Base-by-base conservation (phyloP, 2,797 vertebrate genomes). In the Tapera naevia region DNA sequence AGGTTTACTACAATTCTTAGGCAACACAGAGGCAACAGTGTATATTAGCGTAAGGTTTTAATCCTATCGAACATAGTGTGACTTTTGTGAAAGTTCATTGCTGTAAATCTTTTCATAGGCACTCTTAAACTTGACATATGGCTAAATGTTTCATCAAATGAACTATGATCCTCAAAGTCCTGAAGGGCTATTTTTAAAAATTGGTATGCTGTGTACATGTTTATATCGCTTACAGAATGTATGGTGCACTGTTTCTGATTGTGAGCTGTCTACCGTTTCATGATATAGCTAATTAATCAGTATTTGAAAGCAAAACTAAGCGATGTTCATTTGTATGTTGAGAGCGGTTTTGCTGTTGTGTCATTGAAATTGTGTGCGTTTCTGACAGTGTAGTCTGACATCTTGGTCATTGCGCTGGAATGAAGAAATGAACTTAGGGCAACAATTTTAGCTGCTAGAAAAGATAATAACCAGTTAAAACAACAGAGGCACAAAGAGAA, bases 281-380 rank as follows among this genome's bases (percentile, higher is more conserved):
- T 39, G 88, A 45, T 90, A 73, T 33, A 86, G 45, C 57, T 73
- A 93, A 88, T 79, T 80, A 87, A 66, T 48, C 43, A 58, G 33
- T 35, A 65, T 90, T 95, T 35, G 57, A 92, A 95, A 95, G 67
- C 39, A 89, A 83, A 95, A 93, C 83, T 79, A 82, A 83, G 80
- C 27, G 54, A 51, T 86, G 37, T 41, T 86, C 33, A 19, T 78
- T 54, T 13, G 7, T 72, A 39, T 87, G 83, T 96, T 95, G 81
- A 46, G 58, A 82, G 71, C 50, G n/a, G 27, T 85, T 89, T 89
- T 37, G 28, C 72, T 91, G 4, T 80, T 71, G 25, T 83, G 79
- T 76, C 94, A 35, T 17, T 78, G 84, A 82, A 78, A 53, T 76
- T 91, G 75, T 89, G 78, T 65, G 64, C 58, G 60, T 92, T 91